Percentiles rank a stretch among this genome's conserved stretches.
phyloP scores from a whole-genome alignment of 2,797 vertebrate genomes.

The Numenius phaeopus region DNA sequence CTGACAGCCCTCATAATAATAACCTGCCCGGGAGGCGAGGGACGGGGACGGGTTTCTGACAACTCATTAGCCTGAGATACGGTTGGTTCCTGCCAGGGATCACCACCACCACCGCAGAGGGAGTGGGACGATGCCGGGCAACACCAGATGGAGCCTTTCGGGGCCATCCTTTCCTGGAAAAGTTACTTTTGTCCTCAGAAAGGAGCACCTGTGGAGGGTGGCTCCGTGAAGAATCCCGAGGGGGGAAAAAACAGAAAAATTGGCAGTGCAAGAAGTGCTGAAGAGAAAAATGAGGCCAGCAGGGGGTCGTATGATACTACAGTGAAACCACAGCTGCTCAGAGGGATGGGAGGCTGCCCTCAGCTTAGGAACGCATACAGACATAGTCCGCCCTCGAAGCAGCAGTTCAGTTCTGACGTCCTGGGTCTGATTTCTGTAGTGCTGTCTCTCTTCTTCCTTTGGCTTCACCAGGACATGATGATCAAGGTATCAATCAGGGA shows the following conservation, averaged over 20 bases:
- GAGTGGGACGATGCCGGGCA: background rate
- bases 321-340: slow-evolving; percentile 18
- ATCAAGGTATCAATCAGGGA: background rate
- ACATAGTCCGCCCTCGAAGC: rapidly evolving
- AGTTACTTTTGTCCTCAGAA: background rate
- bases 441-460: background rate
- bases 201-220: background rate
- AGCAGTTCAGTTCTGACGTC: background rate
- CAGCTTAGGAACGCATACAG: background rate
- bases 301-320: slow-evolving; percentile 25
- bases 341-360: background rate
- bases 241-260: background rate
- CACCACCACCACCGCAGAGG: background rate
- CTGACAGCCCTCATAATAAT: slow-evolving; percentile 80
- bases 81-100: slow-evolving; percentile 25
- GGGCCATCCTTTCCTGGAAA: background rate
- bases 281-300: slow-evolving; percentile 40
- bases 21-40: slow-evolving; percentile 69
- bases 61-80: slow-evolving; percentile 69
- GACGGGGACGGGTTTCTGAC: slow-evolving; percentile 45
- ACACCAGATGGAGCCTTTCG: rapidly evolving
- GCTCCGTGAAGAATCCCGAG: background rate
- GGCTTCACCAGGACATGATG: background rate
- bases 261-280: background rate
- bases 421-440: background rate